Conservation (phyloP, 2,113 vertebrate genomes). For the Reinhardtius hippoglossoides region DNA sequence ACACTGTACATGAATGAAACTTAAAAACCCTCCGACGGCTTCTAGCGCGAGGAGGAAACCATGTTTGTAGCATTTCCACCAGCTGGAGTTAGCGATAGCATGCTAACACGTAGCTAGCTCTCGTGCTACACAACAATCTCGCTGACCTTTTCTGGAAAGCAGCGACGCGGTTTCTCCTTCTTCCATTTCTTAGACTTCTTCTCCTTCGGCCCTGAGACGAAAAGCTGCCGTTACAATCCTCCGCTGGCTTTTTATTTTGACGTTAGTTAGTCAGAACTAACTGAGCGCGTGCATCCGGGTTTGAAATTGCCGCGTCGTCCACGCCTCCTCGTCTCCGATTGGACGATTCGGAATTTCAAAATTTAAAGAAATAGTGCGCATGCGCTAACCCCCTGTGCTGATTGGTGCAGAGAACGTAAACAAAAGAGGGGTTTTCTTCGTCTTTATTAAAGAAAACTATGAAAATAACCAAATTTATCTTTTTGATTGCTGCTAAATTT, state of each 20-base stretch:
- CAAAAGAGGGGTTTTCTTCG: not conserved
- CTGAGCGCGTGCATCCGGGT: slow-evolving; percentile 16
- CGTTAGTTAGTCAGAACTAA: not conserved
- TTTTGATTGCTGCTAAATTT: no score
- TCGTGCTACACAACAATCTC: not conserved
- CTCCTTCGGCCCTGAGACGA: not conserved
- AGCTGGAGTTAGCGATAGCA: not conserved
- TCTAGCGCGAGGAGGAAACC: no score
- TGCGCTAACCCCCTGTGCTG: not conserved
- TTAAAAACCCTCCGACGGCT: no score
- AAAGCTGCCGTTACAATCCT: no score
- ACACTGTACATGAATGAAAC: no score
- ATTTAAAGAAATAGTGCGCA: not conserved
- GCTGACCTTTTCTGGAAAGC: slow-evolving; percentile 68
- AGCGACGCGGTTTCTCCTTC: slow-evolving; percentile 27
- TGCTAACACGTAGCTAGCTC: not conserved
- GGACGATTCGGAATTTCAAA: slow-evolving; percentile 52
- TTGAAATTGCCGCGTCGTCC: slow-evolving; percentile 54
- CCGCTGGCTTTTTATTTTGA: no score
- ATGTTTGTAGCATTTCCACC: no score
- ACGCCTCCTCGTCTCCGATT: slow-evolving; percentile 49
- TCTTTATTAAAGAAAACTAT: no score
- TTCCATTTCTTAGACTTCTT: slow-evolving; percentile 48
- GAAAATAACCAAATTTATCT: no score
- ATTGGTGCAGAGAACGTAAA: slow-evolving; percentile 36